phyloP scores from a whole-genome alignment of 2,113 vertebrate species.

The Cebidichthys violaceus region DNA sequence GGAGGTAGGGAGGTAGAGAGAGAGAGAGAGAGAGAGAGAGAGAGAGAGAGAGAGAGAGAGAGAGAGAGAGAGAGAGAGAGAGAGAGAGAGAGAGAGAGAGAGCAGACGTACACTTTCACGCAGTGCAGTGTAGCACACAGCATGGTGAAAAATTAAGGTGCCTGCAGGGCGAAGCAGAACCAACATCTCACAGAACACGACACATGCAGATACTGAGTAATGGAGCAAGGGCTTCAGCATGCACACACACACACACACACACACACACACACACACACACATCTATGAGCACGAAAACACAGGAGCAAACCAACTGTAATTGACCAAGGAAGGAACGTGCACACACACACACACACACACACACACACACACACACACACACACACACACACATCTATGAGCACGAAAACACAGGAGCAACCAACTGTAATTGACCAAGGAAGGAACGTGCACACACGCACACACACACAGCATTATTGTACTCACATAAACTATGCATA shows the following conservation, averaged over 20 bases:
- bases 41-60: constrained; percentile 37
- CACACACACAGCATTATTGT: constrained; percentile 11
- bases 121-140: constrained; percentile 63
- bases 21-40: constrained; percentile 44
- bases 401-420: constrained; percentile 30
- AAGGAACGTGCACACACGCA: no score
- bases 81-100: constrained; percentile 34
- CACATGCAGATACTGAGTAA: constrained; percentile 72
- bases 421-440: constrained; percentile 13
- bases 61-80: constrained; percentile 40
- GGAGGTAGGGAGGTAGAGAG: constrained; percentile 35
- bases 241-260: constrained; percentile 36
- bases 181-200: constrained; percentile 67
- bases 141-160: constrained; percentile 81
- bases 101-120: constrained; percentile 72
- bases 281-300: no score
- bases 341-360: constrained; percentile 38
- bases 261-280: constrained; percentile 43
- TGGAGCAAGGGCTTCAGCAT: constrained; percentile 51
- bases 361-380: constrained; percentile 46
- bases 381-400: constrained; percentile 21
- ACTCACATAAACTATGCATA: constrained; percentile 24
- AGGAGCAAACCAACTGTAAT: no score
- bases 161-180: constrained; percentile 74
- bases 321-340: constrained; percentile 20